Conservation (phyloP, 2,888 invertebrate genomes). For the Mesodorylaimus sp. region DNA sequence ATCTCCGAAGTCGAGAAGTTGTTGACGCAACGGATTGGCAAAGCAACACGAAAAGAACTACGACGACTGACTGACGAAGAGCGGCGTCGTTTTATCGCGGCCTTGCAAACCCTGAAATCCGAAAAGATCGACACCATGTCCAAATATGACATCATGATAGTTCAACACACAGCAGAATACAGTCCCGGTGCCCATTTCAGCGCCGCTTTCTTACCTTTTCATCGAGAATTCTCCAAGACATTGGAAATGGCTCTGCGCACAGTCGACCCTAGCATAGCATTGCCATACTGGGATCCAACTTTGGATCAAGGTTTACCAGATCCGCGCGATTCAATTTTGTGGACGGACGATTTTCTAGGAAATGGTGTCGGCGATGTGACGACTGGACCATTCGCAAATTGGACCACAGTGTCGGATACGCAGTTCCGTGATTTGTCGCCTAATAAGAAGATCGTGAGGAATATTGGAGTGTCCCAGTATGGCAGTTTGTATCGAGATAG, state of each 20-base stretch:
- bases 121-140: conserved; percentile 2
- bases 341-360: conserved; percentile 29
- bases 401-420: not conserved
- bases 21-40: not conserved
- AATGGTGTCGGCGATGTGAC: conserved; percentile 24
- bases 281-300: conserved; percentile 32
- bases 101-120: not conserved
- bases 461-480: conserved; percentile 1
- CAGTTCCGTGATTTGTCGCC: not conserved
- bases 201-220: conserved; percentile 6
- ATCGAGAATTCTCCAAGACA: conserved; percentile 8
- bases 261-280: conserved; percentile 21
- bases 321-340: conserved; percentile 28
- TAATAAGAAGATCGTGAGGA: not conserved
- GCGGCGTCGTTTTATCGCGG: conserved; percentile 16
- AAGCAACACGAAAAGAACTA: conserved; percentile 18
- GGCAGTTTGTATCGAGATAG: not conserved
- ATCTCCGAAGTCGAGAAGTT: no score
- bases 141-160: conserved; percentile 7
- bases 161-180: not conserved
- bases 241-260: conserved; percentile 5
- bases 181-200: conserved; percentile 7
- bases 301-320: conserved; percentile 28
- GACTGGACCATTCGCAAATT: conserved; percentile 15
- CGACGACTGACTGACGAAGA: conserved; percentile 22